Evolutionary conservation across 2,113 vertebrate species (phyloP), one percentile per base, ranked within the genome.

Genomic region (Siphamia tubifer): DNA sequence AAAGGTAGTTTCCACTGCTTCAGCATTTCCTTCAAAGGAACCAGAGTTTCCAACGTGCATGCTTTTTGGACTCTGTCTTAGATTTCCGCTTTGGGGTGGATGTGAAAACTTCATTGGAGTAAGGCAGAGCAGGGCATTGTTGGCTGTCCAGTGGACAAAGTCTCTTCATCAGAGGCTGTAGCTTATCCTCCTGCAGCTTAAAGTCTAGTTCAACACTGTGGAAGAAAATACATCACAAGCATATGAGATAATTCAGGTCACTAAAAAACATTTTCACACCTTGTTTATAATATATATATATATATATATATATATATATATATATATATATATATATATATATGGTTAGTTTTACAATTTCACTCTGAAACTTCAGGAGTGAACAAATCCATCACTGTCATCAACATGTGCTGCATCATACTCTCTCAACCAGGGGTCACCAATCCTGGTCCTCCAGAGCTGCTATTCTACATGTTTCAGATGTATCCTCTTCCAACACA

Each of bases 1-100:
- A 65, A 69, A 77, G 70, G 65, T 62, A 0, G n/a, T 74, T 82
- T 68, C 57, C 70, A 45, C 55, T 76, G 74, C 47, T 55, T 49
- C 77, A 39, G 27, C 44, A 57, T 74, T 68, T 48, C 38, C 79
- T 87, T 95, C 92, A 99, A 77, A 99, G 95, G 90, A 99, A 99
- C 98, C 98, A 99, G 89, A 98, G 96, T 98, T 97, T 98, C 97
- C 98, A 99, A 32, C 96, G 94, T 56, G 94, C 96, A 0, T 98
- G 98, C 92, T 98, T 99, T 95, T 99, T 99, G 80, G 96, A 95
- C 90, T 99, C 98, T 69, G 95, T 93, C 94, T 98, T 98, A 89
- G 96, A 92, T 94, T 98, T 98, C 94, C 97, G 96, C 91, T 96
- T 98, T 61, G 96, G 97, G 62, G 98, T 96, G 8, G 97, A 94